Conservation (phyloP, 1,140 invertebrate genomes). For the Cryptotermes secundus region DNA sequence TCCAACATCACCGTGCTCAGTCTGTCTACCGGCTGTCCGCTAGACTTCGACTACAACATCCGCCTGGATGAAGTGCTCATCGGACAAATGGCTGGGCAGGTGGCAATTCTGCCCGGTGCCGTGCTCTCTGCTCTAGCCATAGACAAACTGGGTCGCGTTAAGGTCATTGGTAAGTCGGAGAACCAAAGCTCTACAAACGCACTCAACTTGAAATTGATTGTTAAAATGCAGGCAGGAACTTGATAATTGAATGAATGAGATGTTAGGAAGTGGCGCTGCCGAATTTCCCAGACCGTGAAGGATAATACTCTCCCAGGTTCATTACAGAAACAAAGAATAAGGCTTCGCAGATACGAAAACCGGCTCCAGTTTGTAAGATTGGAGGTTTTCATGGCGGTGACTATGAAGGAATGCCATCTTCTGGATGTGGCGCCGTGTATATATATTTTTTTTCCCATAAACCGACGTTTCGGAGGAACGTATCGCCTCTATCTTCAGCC, state of each 20-base stretch:
- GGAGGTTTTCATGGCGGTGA: too few species aligned
- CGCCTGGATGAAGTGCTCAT: constrained; percentile 43
- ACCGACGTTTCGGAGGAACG: too few species aligned
- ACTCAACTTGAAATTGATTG: not conserved
- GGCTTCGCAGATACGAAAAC: too few species aligned
- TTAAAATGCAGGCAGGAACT: not conserved
- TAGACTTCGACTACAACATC: constrained; percentile 49
- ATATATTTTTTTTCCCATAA: too few species aligned
- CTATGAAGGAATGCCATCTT: too few species aligned
- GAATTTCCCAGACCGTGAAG: too few species aligned
- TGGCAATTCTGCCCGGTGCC: constrained; percentile 52
- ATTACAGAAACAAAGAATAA: too few species aligned
- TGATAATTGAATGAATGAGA: not conserved
- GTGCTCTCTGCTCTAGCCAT: constrained; percentile 51
- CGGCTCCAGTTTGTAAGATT: too few species aligned
- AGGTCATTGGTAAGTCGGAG: constrained; percentile 48
- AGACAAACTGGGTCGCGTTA: constrained; percentile 51
- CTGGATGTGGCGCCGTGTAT: too few species aligned
- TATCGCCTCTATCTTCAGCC: too few species aligned
- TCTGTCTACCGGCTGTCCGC: constrained; percentile 43
- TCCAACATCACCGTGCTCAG: constrained; percentile 52
- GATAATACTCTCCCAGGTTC: too few species aligned
- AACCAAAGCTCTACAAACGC: not conserved
- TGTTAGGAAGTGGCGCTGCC: too few species aligned
- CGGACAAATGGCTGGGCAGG: constrained; percentile 45